Conservation (phyloP, 1,140 invertebrate genomes). For the Meteorus sp. region DNA sequence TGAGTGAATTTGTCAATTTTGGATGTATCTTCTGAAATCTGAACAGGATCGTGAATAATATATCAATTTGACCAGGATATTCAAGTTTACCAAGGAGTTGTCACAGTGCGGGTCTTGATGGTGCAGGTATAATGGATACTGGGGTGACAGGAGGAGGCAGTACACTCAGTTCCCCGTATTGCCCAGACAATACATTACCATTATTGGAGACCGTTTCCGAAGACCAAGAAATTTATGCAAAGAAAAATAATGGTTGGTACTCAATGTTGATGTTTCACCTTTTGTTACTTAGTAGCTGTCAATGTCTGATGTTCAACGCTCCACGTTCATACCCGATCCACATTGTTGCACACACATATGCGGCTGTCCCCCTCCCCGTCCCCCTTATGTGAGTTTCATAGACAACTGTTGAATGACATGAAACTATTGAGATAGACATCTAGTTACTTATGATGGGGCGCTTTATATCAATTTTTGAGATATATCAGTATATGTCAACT, state of each 20-base stretch:
- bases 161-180: conserved; percentile 57
- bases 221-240: conserved; percentile 61
- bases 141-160: conserved; percentile 51
- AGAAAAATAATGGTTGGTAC: conserved; percentile 56
- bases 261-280: conserved; percentile 10
- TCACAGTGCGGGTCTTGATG: conserved; percentile 62
- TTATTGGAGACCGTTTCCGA: conserved; percentile 67
- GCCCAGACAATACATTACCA: conserved; percentile 60
- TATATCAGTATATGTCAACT: too few relatives aligned
- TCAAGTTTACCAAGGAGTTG: conserved; percentile 81
- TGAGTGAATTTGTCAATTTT: conserved; percentile 36
- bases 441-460: too few relatives aligned
- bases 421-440: too few relatives aligned
- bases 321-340: neutral
- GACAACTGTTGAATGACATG: too few relatives aligned
- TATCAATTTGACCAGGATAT: conserved; percentile 65
- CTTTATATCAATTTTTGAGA: too few relatives aligned
- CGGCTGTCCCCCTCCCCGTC: too few relatives aligned
- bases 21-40: neutral
- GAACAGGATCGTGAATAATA: conserved; percentile 12
- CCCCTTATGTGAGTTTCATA: too few relatives aligned
- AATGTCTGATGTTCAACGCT: neutral
- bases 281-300: conserved; percentile 1
- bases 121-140: conserved; percentile 64
- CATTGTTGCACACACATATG: too few relatives aligned